phyloP scores from a whole-genome alignment of 1,140 invertebrate genomes.

The Bradynema listronoti region DNA sequence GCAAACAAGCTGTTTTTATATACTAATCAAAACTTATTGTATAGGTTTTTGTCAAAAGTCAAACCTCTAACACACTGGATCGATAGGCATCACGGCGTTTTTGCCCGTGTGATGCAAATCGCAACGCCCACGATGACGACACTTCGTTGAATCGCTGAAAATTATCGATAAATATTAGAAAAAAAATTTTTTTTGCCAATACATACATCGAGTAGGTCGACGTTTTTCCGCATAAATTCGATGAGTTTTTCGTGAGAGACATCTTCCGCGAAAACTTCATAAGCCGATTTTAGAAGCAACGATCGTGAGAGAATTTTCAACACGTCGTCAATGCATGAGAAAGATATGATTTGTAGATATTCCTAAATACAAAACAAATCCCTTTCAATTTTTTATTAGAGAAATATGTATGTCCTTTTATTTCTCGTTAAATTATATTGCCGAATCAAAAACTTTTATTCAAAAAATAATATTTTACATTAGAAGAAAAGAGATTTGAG shows the following conservation, averaged over 20 bases:
- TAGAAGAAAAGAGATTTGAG: too few species aligned
- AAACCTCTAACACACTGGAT: too few species aligned
- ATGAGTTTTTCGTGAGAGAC: conserved; percentile 30
- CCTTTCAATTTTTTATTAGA: neutral
- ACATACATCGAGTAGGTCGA: conserved; percentile 32
- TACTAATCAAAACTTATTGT: neutral
- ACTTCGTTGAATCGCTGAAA: conserved; percentile 35
- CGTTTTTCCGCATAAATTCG: conserved; percentile 18
- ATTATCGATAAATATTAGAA: too few species aligned
- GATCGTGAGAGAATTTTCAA: conserved; percentile 33
- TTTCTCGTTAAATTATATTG: too few species aligned
- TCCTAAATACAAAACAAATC: conserved; percentile 12
- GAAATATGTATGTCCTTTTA: too few species aligned
- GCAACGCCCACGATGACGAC: conserved; percentile 36
- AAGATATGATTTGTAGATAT: conserved; percentile 26
- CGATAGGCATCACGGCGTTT: conserved; percentile 20
- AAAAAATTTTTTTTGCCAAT: too few species aligned
- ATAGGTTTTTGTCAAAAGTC: neutral
- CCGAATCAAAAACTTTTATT: too few species aligned
- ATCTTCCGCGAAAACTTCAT: conserved; percentile 23
- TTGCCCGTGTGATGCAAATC: conserved; percentile 33
- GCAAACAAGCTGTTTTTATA: too few species aligned
- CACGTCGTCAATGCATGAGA: conserved; percentile 21
- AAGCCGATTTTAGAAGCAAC: conserved; percentile 41
- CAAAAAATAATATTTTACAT: too few species aligned